Evolutionary conservation across 2,888 invertebrate species (phyloP), one percentile per base, ranked within the genome.

Genomic region (Furcula furcula): DNA sequence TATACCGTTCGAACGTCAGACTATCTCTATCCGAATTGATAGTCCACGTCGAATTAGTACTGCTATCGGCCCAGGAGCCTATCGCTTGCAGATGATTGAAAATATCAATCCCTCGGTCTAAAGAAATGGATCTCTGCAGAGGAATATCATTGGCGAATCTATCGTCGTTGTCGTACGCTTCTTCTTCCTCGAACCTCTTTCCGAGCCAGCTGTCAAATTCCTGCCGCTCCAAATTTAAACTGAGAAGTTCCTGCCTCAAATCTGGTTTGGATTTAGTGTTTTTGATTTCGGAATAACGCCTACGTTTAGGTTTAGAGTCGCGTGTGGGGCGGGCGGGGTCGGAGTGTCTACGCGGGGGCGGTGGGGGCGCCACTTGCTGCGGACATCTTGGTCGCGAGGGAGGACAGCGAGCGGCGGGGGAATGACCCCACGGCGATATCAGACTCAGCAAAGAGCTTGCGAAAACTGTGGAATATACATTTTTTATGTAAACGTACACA

Each of bases 361-460:
- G 81, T 43, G 78, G 80, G 43, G 78, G 78, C 41, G 60, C 67
- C 68, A 71, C 71, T 64, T 68, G 78, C 72, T 65, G 91, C 71
- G 73, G 94, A 92, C 93, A 94, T 93, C 90, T 94, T 94, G 66
- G 93, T 93, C 62, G 76, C 76, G 72, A 94, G 90, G 70, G 94
- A 92, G 68, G 95, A 94, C 71, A 94, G 90, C 86, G 94, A 93
- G 84, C 94, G 93, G 67, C 95, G 92, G 71, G 95, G 94, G 91
- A 95, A 94, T 71, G 92, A 92, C 65, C 93, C 91, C 76, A 92
- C 91, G 83, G 91, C 78, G 86, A 91, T 90, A 82, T 92, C 91
- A 83, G 92, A 91, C 82, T 96, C 96, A 80, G 94, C 94, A 91
- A 96, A 95, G 81, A 96, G 91, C 90, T 95, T 95, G 79, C 96